Evolutionary conservation across 2,888 invertebrate genomes (phyloP), one percentile per base, ranked within the genome.

Genomic region (Limnephilus rhombicus): DNA sequence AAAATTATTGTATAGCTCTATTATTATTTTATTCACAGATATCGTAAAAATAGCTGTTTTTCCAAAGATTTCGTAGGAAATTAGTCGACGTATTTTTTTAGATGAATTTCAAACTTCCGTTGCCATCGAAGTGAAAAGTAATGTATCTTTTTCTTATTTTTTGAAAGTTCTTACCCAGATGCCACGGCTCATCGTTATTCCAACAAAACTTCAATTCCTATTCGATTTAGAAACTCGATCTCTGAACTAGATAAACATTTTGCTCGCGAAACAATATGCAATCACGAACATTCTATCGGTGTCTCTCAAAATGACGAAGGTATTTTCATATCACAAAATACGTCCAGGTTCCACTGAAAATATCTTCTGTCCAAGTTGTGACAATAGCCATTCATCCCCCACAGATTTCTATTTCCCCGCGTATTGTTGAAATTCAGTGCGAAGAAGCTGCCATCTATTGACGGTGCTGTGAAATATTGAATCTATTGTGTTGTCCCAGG

Each of bases 351-450:
- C 85, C 3, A 7, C n/a, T 85, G 85, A 41, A 85, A 85, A 85
- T 45, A 85, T 45, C 85, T 41, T 85, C 85, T 41, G 85, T 85
- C 41, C 85, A 45, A 34, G 41, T 37, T 41, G 85, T 85, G 85
- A 85, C 85, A 85, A 85, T 85, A 11, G 45, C 45, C n/a, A 85
- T 85, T 85, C 85, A 85, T 83, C 85, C 41, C 18, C n/a, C n/a
- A 41, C 41, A 85, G 41, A 85, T 85, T 85, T 85, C 85, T 85
- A 85, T 85, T 85, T 37, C 41, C 85, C 41, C 41, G 41, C 12
- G 34, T 37, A 41, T 68, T 85, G 85, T 45, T 41, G 85, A n/a
- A 85, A n/a, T 45, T 85, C 45, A 45, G 85, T 85, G 24, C 85
- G 85, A 85, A 45, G 85, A 45, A 45, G 85, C n/a, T 45, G 18